Percentiles rank a stretch among this genome's conserved stretches.
Conservation (phyloP, 2,888 invertebrate genomes). For the Penaeus monodon region DNA sequence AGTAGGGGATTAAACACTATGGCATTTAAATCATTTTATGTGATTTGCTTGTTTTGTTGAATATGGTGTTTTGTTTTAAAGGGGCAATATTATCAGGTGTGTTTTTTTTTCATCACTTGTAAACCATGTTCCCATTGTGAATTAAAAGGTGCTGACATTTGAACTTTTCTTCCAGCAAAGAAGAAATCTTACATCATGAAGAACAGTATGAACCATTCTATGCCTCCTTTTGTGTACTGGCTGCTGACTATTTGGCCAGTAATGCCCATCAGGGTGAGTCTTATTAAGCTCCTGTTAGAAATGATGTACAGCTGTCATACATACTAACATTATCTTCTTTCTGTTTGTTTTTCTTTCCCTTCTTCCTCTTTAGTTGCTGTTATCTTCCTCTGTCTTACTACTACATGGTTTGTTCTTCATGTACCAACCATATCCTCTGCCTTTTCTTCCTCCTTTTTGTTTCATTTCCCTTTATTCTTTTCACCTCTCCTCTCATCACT, state of each 20-base stretch:
- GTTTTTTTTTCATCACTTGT: too few species aligned
- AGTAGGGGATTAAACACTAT: too few species aligned
- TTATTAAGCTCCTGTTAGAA: slow-evolving; percentile 16
- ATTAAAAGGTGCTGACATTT: neutral
- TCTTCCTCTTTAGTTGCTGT: slow-evolving; percentile 37
- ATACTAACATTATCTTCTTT: too few species aligned
- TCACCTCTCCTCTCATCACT: neutral
- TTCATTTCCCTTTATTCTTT: neutral
- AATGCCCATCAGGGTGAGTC: slow-evolving; percentile 81
- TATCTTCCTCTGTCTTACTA: neutral
- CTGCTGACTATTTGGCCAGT: slow-evolving; percentile 86
- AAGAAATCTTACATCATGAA: slow-evolving; percentile 86
- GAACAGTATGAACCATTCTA: slow-evolving; percentile 88
- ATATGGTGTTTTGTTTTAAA: too few species aligned
- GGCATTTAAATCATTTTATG: too few species aligned
- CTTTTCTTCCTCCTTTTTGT: neutral
- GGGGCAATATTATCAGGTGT: too few species aligned
- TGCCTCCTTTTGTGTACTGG: slow-evolving; percentile 86
- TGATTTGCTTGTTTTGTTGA: too few species aligned
- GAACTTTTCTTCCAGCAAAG: slow-evolving; percentile 78
- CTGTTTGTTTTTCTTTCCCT: neutral
- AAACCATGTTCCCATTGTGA: neutral
- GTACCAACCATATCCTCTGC: too few species aligned
- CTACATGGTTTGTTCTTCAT: too few species aligned
- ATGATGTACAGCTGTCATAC: too few species aligned